Base-by-base conservation (phyloP, 2,888 invertebrate species). In the Minunthozetes semirufus region DNA sequence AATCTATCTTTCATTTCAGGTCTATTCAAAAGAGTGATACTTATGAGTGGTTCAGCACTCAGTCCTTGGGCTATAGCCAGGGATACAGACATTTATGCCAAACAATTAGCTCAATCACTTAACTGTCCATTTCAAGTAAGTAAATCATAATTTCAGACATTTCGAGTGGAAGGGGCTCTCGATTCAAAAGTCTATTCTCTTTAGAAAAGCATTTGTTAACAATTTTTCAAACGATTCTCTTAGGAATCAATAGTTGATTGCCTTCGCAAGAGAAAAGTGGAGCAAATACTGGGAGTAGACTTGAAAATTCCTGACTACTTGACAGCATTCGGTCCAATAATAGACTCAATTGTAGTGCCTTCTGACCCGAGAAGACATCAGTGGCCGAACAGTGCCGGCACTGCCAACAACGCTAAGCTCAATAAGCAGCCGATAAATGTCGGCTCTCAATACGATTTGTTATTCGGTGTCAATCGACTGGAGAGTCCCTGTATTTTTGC, bases 291-390 rank as follows among this genome's bases (percentile, higher is more conserved):
- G 82, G 88, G 87, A 79, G 79, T 78, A 29, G 72, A 77, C 38
- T 71, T 81, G 1, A 72, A 76, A 63, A 86, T 88, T 2, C 88
- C 90, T 25, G 87, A 89, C 80, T 94, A 91, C 83, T 88, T 90
- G 80, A 91, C 92, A 19, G 89, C 90, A 9, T 95, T 95, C 80
- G 95, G 94, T 0, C 95, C 95, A 9, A 93, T 93, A 81, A 92
- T 95, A 74, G 95, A 96, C 82, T 94, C 94, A 63, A 94, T 95
- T 78, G 92, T 95, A 78, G 92, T 94, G 81, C 90, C 19, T 88
- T 92, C 83, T 22, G 87, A 87, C 80, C 87, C 80, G 77, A 80
- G 42, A 13, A 42, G 42, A 42, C 42, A 42, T 42, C 42, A 42
- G 42, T 42, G 42, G 42, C 42, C 42, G 42, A 42, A 6, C 42